Conservation (phyloP, 2,113 vertebrate genomes). For the Ascaphus truei region DNA sequence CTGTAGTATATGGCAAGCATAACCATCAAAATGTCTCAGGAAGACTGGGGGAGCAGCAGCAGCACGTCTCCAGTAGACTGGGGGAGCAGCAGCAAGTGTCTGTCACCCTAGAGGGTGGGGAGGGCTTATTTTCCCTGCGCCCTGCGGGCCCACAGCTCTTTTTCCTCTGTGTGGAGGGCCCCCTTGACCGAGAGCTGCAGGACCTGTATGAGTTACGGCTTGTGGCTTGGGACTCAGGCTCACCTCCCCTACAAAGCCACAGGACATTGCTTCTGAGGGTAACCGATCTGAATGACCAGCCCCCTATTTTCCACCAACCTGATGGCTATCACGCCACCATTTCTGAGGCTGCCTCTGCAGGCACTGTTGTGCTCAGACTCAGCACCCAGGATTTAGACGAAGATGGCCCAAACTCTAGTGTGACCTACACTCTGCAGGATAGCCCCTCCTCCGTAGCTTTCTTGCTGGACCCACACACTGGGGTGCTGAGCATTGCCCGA, state of each 20-base stretch:
- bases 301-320: constrained; percentile 66
- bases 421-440: constrained; percentile 62
- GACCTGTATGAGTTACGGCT: constrained; percentile 73
- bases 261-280: constrained; percentile 64
- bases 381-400: constrained; percentile 73
- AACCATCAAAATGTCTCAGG: background rate
- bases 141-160: constrained; percentile 65
- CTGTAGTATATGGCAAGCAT: background rate
- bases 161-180: constrained; percentile 70
- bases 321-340: constrained; percentile 57
- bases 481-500: constrained; percentile 62
- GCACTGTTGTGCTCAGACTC: constrained; percentile 67
- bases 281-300: constrained; percentile 76
- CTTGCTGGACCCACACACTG: constrained; percentile 63
- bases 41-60: background rate
- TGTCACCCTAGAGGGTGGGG: constrained; percentile 61
- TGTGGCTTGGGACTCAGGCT: constrained; percentile 69
- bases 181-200: constrained; percentile 72
- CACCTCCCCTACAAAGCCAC: constrained; percentile 66
- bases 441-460: constrained; percentile 46
- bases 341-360: constrained; percentile 67
- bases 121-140: constrained; percentile 63
- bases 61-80: background rate
- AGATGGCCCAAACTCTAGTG: constrained; percentile 59
- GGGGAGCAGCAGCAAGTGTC: constrained; percentile 41